Base-by-base conservation (phyloP, 2,888 invertebrate species). In the Drosophila anomelani region DNA sequence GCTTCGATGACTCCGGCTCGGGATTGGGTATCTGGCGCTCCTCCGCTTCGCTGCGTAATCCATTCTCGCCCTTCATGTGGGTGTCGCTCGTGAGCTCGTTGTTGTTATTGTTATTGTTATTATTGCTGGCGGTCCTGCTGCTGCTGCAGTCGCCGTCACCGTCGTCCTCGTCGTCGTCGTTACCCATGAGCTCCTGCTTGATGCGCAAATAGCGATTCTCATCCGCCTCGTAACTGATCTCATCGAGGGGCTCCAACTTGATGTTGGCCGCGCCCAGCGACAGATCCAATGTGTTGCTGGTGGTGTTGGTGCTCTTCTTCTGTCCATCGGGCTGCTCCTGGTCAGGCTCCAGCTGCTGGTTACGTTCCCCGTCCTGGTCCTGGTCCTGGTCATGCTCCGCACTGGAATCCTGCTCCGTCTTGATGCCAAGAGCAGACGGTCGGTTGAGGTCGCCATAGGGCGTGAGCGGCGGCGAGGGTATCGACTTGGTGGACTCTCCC, bases 381-480 rank as follows among this genome's bases (percentile, higher is more conserved):
- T 1, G 55, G 12, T 57, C 39, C 23, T 56, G 20, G 2, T 51
- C 32, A 12, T 54, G 38, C 8, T 47, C 57, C 0, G 47, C 72
- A 13, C 69, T 23, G 13, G 58, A 23, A 10, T 66, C 66, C 7
- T 41, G 63, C n/a, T 87, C 85, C 32, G 75, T 74, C 53, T 83
- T 85, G 7, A 85, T 85, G 29, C 20, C 57, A 38, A 8, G 54
- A 13, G 39, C 36, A 29, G 20, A 60, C 62, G 44, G 60, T 58
- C 43, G 10, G 26, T 36, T 56, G 20, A 34, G 51, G 10, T 39
- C 56, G 32, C 61, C 73, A 47, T 85, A 91, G 5, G 92, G 92
- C 26, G 92, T 92, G 0, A 91, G 78, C 2, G 92, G 92, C 7
- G 92, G 92, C 41, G 92, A 92, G 8, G 92, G 92, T 58, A 92